Conservation (phyloP, 2,113 vertebrate species). For the Poecilia latipinna region DNA sequence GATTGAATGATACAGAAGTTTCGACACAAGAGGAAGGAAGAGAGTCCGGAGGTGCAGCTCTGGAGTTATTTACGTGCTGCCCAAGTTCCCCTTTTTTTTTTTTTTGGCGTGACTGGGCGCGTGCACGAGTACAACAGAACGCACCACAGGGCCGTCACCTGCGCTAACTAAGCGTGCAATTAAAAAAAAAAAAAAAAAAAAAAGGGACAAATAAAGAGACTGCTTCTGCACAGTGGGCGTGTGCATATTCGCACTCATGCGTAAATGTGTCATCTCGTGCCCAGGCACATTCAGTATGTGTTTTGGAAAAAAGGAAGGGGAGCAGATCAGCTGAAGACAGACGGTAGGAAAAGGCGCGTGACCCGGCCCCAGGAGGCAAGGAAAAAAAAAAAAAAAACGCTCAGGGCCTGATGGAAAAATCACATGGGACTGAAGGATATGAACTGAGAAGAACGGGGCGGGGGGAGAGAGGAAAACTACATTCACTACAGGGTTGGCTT, state of each 20-base stretch:
- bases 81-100: conserved; percentile 47
- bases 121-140: not conserved
- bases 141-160: conserved; percentile 11
- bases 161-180: conserved; percentile 27
- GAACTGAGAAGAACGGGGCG: conserved; percentile 2
- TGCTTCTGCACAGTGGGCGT: conserved; percentile 23
- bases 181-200: not conserved
- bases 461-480: conserved; percentile 46
- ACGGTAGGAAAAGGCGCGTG: conserved; percentile 36
- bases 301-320: conserved; percentile 52
- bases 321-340: conserved; percentile 31
- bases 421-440: conserved; percentile 34
- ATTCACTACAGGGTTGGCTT: conserved; percentile 35
- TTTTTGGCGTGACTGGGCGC: conserved; percentile 20
- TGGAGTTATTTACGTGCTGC: conserved; percentile 35
- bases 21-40: conserved; percentile 48
- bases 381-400: conserved; percentile 6
- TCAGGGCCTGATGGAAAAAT: conserved; percentile 32
- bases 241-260: conserved; percentile 13
- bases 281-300: conserved; percentile 44
- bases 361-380: conserved; percentile 33
- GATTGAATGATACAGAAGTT: conserved; percentile 33
- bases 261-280: conserved; percentile 39
- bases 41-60: conserved; percentile 15
- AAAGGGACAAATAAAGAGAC: conserved; percentile 26